phyloP scores from a whole-genome alignment of 2,797 vertebrate genomes.

The Phoeniculus purpureus region DNA sequence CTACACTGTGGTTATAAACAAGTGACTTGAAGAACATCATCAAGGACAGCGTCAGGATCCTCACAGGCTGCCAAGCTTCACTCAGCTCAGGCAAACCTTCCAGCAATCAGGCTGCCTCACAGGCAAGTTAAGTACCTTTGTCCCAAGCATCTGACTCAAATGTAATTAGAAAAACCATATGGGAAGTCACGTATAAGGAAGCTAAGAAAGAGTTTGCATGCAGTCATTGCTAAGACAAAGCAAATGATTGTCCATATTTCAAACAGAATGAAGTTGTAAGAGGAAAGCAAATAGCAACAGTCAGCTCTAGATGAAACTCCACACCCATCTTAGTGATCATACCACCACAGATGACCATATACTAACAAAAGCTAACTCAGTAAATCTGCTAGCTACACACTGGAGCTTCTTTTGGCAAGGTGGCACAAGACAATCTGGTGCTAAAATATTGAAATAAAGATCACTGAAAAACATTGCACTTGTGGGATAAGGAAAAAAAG shows the following conservation, averaged over 20 bases:
- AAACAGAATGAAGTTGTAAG: not conserved
- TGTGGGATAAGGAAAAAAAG: not conserved
- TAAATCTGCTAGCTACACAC: not conserved
- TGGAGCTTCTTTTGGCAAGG: not conserved
- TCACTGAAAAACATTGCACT: not conserved
- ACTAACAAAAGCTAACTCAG: not conserved
- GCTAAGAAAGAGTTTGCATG: fast-evolving
- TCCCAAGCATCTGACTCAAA: not conserved
- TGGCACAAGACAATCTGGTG: not conserved
- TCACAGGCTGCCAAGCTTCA: not conserved
- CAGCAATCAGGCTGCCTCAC: not conserved
- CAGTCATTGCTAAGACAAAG: not conserved
- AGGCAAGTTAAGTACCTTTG: not conserved
- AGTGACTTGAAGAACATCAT: not conserved
- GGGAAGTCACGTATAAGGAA: not conserved
- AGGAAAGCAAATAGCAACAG: not conserved
- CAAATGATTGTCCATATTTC: not conserved
- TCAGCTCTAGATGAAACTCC: not conserved
- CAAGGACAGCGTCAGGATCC: not conserved
- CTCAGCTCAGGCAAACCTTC: not conserved
- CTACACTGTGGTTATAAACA: not conserved
- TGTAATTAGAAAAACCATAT: fast-evolving
- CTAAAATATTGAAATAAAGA: not conserved
- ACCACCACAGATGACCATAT: not conserved
- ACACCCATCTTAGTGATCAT: too few relatives aligned